phyloP scores from a whole-genome alignment of 2,113 vertebrate genomes.

The Charadrius vociferus region DNA sequence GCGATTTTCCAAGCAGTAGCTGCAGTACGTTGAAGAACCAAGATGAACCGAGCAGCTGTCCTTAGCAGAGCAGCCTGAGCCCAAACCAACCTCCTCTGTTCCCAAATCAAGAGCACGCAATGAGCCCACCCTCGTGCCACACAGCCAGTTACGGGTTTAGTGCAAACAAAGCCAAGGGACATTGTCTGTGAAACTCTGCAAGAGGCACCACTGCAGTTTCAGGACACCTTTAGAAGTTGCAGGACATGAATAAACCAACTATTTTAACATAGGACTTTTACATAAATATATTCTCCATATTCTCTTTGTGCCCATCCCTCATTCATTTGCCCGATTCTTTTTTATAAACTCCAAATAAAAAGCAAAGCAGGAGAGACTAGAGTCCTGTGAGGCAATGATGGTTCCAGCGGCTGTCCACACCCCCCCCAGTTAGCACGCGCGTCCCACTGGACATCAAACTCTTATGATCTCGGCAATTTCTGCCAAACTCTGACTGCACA shows the following conservation, averaged over 20 bases:
- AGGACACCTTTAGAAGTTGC: background rate
- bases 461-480: fast-evolving
- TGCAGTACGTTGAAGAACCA: background rate
- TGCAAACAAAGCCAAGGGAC: background rate
- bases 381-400: fast-evolving
- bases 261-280: background rate
- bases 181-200: fast-evolving
- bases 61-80: background rate
- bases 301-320: background rate
- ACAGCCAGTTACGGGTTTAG: too few relatives aligned
- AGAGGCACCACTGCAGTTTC: background rate
- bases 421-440: fast-evolving
- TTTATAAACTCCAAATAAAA: background rate
- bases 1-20: background rate
- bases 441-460: background rate
- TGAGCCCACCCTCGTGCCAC: fast-evolving
- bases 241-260: background rate
- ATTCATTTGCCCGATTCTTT: fast-evolving
- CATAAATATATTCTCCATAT: background rate
- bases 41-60: background rate
- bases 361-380: background rate
- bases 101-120: fast-evolving
- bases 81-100: background rate
- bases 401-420: background rate
- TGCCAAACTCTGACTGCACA: background rate